Base-by-base conservation (phyloP, 2,888 invertebrate species). In the Leptopterna dolabrata region DNA sequence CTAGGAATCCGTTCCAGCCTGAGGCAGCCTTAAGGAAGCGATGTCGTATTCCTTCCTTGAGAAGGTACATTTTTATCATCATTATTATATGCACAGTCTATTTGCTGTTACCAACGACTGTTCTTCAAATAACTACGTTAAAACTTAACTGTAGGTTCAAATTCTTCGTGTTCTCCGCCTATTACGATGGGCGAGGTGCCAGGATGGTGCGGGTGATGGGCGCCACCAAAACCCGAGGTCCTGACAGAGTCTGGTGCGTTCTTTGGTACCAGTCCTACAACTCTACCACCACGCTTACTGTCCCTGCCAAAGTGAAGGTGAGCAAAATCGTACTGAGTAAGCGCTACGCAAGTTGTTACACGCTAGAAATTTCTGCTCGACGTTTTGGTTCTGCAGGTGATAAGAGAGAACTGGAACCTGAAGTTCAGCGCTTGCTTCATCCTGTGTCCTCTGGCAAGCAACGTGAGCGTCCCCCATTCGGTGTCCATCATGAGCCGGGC, bases 81-180 rank as follows among this genome's bases (percentile, higher is more conserved):
- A n/a, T n/a, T n/a, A n/a, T n/a, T n/a, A n/a, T n/a, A n/a, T n/a
- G n/a, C n/a, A n/a, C n/a, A n/a, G n/a, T 36, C 36, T 7, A 36
- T 36, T 2, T 7, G 2, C 36, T 36, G 36, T 36, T n/a, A n/a
- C n/a, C n/a, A n/a, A 36, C 4, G 36, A 2, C 7, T 36, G 36
- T 36, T 36, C 36, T 36, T 36, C 36, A 36, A n/a, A n/a, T n/a
- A n/a, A 36, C 36, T 7, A 36, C 36, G 2, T 36, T 36, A 4
- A 36, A 36, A 36, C 36, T 47, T 19, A 70, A 13, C 30, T 82
- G 16, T 55, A 95, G 96, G 91, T 96, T 95, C 92, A 96, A 96
- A 92, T 98, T 98, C 93, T 97, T 95, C 93, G 97, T 98, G 83
- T 98, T 97, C 91, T 97, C 97, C 13, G 97, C 98, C 81, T 98